Evolutionary conservation across 2,888 invertebrate genomes (phyloP).

Genomic region (Imbricaverruca yamaguchii): DNA sequence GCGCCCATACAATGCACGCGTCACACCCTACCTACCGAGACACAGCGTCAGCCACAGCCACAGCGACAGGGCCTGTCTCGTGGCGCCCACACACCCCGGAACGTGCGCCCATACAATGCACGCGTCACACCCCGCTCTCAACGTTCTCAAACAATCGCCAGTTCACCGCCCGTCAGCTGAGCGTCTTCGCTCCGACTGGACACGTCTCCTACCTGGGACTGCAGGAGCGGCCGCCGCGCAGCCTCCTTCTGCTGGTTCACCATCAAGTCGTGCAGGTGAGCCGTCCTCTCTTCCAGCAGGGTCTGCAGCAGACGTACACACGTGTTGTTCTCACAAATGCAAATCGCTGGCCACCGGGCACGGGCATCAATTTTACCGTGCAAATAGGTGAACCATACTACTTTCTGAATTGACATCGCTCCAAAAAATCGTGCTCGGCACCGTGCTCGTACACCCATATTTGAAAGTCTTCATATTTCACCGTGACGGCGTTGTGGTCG

Average conservation of each 20-base stretch:
- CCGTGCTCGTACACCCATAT: too few relatives aligned
- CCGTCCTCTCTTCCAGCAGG: conserved; percentile 8
- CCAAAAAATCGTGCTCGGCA: too few relatives aligned
- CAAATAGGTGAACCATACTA: too few relatives aligned
- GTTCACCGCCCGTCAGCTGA: too few relatives aligned
- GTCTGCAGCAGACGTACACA: background rate
- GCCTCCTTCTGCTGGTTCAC: conserved; percentile 12
- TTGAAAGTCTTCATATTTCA: too few relatives aligned
- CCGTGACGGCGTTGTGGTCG: too few relatives aligned
- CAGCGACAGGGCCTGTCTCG: background rate
- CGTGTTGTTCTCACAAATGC: background rate
- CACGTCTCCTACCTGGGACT: background rate
- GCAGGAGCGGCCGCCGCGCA: background rate
- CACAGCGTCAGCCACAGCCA: background rate
- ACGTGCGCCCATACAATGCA: background rate
- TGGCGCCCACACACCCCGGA: background rate
- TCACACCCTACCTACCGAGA: background rate
- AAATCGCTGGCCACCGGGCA: background rate
- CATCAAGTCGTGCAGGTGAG: background rate
- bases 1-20: background rate
- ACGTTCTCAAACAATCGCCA: too few relatives aligned
- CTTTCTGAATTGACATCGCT: too few relatives aligned
- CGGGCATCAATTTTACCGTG: background rate
- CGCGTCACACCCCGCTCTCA: too few relatives aligned
- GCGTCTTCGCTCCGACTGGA: too few relatives aligned